phyloP scores from a whole-genome alignment of 1,140 invertebrate genomes.

The Oppia nitens region DNA sequence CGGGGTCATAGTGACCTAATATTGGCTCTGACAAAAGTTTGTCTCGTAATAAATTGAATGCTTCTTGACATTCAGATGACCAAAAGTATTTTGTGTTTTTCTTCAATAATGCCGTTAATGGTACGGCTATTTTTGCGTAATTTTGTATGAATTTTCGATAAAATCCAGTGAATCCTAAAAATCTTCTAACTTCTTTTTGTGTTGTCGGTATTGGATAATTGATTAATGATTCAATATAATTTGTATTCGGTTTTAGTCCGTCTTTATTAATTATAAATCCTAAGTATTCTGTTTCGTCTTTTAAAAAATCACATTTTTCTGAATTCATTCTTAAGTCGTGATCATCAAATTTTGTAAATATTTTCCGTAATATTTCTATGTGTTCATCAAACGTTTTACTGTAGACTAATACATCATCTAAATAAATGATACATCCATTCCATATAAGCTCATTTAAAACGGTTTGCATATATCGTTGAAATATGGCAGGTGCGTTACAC shows the following conservation, averaged over 20 bases:
- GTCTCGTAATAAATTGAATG: conserved; percentile 8
- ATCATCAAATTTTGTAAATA: background rate
- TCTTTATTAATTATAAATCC: conserved; percentile 11
- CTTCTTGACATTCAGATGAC: background rate
- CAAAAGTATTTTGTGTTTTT: conserved; percentile 11
- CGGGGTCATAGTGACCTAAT: conserved; percentile 13
- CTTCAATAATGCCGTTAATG: conserved; percentile 9
- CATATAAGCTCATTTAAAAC: conserved; percentile 23
- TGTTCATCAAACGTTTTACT: conserved; percentile 2
- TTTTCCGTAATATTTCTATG: background rate
- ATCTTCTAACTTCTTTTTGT: conserved; percentile 19
- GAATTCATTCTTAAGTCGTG: no score
- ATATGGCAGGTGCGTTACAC: conserved; percentile 16
- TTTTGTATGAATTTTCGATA: conserved; percentile 22
- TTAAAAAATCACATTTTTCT: conserved; percentile 11
- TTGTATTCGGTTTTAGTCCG: conserved; percentile 18
- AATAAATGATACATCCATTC: background rate
- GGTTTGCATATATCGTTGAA: no score
- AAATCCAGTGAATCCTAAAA: conserved; percentile 22
- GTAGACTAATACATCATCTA: conserved; percentile 14
- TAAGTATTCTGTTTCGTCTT: conserved; percentile 10
- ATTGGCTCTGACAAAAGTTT: conserved; percentile 25
- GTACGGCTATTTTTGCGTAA: conserved; percentile 19
- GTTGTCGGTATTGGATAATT: conserved; percentile 17
- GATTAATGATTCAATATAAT: conserved; percentile 21